Evolutionary conservation across 2,113 vertebrate genomes (phyloP).

Genomic region (Grallaria varia): DNA sequence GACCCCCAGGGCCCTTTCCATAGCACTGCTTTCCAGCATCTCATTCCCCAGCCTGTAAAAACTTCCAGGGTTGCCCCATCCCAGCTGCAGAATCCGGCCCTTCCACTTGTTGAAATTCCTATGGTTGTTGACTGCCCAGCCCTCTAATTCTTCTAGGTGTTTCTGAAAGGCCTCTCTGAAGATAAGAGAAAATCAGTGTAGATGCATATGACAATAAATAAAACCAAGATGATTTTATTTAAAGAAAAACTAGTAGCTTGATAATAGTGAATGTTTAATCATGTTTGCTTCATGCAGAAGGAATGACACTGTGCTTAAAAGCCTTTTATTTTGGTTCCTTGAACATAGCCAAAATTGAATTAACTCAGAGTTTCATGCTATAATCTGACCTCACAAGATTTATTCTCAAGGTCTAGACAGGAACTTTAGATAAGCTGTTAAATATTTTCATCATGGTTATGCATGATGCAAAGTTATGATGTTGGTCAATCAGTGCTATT

Average conservation of each 20-base stretch:
- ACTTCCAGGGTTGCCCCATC: neutral
- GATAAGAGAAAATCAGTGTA: neutral
- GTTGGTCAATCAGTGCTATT: neutral
- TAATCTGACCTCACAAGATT: neutral
- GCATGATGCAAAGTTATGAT: neutral
- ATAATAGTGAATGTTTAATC: neutral
- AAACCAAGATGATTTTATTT: neutral
- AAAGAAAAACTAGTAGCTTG: neutral
- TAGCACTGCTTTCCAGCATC: neutral
- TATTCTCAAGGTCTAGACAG: neutral
- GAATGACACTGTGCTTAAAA: neutral
- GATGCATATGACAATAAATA: neutral
- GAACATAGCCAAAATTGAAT: neutral
- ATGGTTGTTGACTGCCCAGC: accelerated
- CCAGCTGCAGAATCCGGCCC: neutral
- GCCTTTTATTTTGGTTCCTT: neutral
- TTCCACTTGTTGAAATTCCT: neutral
- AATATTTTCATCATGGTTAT: neutral
- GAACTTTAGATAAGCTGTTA: neutral
- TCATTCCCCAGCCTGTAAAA: neutral
- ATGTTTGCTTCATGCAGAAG: neutral
- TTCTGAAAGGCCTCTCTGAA: neutral
- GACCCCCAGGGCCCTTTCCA: accelerated
- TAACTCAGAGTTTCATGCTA: neutral
- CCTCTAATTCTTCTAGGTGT: neutral